Evolutionary conservation across 2,888 invertebrate species (phyloP).

Genomic region (Rhopalosiphum nymphaeae): DNA sequence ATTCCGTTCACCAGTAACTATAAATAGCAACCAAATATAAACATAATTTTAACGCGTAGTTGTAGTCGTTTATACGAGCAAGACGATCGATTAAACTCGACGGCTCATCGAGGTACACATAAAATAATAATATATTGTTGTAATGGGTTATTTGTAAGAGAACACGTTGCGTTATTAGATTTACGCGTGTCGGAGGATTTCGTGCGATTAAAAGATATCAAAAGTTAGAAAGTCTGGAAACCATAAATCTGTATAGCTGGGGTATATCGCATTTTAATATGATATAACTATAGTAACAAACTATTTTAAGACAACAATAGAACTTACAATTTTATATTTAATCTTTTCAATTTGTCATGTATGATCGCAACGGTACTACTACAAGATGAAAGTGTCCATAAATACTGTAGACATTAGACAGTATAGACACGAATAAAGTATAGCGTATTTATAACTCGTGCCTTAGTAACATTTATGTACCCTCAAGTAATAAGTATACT

Average conservation of each 20-base stretch:
- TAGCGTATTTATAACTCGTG: not conserved
- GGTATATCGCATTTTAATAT: not conserved
- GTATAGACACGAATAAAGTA: not conserved
- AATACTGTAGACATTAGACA: not conserved
- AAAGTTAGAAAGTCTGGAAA: not conserved
- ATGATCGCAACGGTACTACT: not conserved
- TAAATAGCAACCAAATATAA: not conserved
- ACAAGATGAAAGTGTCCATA: not conserved
- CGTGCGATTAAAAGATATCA: not conserved
- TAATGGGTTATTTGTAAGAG: not conserved
- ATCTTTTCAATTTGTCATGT: not conserved
- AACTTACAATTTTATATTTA: not conserved
- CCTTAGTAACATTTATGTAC: not conserved
- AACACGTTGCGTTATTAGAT: not conserved
- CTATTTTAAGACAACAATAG: not conserved
- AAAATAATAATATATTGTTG: not conserved
- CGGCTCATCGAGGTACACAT: not conserved
- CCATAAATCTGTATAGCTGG: not conserved
- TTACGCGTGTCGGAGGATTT: not conserved
- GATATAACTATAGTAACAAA: not conserved
- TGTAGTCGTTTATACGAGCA: not conserved
- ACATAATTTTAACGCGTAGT: not conserved
- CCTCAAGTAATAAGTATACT: not conserved
- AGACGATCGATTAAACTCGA: not conserved
- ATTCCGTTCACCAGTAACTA: not conserved